phyloP scores from a whole-genome alignment of 2,888 invertebrate genomes.

The Sphecodes monilicornis region DNA sequence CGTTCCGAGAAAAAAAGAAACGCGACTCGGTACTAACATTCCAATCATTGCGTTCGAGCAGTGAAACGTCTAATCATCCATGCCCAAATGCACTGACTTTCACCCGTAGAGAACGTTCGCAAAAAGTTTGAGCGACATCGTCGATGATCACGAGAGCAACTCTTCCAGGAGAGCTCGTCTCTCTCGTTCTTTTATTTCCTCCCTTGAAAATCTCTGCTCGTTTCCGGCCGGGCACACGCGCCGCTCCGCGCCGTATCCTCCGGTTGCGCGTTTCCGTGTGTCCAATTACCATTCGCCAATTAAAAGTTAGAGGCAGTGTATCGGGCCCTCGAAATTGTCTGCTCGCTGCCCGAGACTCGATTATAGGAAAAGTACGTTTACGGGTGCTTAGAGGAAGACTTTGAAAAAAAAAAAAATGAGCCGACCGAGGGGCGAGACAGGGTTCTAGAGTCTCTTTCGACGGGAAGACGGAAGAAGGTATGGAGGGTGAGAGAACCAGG shows the following conservation, averaged over 20 bases:
- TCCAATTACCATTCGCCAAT: conserved; percentile 75
- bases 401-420: conserved; percentile 20
- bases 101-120: background rate
- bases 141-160: background rate
- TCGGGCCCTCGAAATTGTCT: conserved; percentile 51
- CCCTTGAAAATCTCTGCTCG: conserved; percentile 18
- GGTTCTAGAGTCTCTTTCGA: conserved; percentile 15
- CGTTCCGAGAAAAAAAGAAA: background rate
- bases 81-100: background rate
- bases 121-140: background rate
- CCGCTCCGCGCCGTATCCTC: conserved; percentile 31
- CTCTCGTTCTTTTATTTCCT: conserved; percentile 35
- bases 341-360: conserved; percentile 46
- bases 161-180: background rate
- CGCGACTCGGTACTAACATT: background rate
- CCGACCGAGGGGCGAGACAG: background rate
- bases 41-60: background rate
- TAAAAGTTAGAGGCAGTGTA: conserved; percentile 70
- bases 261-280: conserved; percentile 61
- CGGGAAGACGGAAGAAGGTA: conserved; percentile 27
- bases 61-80: background rate
- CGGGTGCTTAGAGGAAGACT: conserved; percentile 52
- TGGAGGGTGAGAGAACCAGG: conserved; percentile 25
- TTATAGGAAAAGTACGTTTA: conserved; percentile 63
- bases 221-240: conserved; percentile 22